Evolutionary conservation across 2,888 invertebrate genomes (phyloP), one percentile per base, ranked within the genome.

Genomic region (Dimorphilus gyrociliatus): DNA sequence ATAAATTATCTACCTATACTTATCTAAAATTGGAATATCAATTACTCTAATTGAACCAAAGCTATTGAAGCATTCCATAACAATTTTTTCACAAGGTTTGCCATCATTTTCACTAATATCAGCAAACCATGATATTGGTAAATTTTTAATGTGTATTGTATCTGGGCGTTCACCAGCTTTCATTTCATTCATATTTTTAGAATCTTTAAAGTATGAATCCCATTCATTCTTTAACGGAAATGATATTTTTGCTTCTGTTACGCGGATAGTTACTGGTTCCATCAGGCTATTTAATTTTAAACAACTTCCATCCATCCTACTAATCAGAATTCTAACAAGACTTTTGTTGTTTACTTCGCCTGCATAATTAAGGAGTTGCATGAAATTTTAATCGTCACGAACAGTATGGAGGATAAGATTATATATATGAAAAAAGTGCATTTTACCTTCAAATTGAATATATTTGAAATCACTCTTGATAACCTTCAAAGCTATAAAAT

Each of bases 121-220:
- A 16, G 42, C 36, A 32, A 63, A 92, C 92, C 92, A 94, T 38
- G 79, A 74, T 15, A 79, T 76, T 0, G 94, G 92, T 29, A 94
- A 58, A 34, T 61, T 80, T 10, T 73, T 68, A 25, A 94, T 66
- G 53, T 90, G 78, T 29, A 94, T 69, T 0, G 94, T 94, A 52
- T 94, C 94, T 0, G 94, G 92, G 30, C 92, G 68, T 60, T 90
- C 86, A 1, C 92, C 92, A 0, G 86, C 76, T 55, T 84, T 88
- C 75, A 86, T 78, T 65, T 92, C 92, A 53, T 92, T 81, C 86
- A 92, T 88, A 49, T 85, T 78, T 47, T 77, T 78, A 0, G 85
- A 81, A 41, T 92, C 90, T 23, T 88, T 74, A 64, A 90, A 94
- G 61, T 81, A 92, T 0, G 81, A 76, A 59, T 94, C 90, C 92